These are phyloP conservation scores for Eurytoma adleriae DNA, from an alignment of 2,888 invertebrate species.

Conservation along the genomic window DNA sequence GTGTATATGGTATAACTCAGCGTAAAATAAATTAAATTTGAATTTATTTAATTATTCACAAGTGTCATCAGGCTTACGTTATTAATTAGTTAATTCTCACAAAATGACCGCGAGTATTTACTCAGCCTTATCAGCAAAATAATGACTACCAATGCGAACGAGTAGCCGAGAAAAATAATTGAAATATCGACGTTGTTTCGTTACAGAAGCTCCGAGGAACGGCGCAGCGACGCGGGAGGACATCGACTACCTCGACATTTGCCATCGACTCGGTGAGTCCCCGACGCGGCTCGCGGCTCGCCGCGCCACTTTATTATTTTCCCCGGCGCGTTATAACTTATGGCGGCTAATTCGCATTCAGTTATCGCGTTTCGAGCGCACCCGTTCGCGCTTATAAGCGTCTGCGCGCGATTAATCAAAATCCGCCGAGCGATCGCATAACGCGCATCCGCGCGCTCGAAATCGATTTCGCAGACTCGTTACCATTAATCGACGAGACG, in stretches of 20 bases:
- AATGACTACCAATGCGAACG: too few relatives aligned
- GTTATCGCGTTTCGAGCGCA: slow-evolving; percentile 14
- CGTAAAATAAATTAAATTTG: not conserved
- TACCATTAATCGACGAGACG: not conserved
- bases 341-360: slow-evolving; percentile 11
- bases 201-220: slow-evolving; percentile 66
- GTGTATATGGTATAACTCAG: too few relatives aligned
- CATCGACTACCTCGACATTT: slow-evolving; percentile 60
- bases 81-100: too few relatives aligned
- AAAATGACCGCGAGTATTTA: too few relatives aligned
- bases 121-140: too few relatives aligned
- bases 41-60: not conserved
- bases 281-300: not conserved
- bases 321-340: slow-evolving; percentile 4
- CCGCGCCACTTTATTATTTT: slow-evolving; percentile 20
- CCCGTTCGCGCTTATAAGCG: not conserved
- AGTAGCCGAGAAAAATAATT: not conserved
- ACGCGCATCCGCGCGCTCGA: not conserved
- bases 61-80: too few relatives aligned
- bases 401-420: slow-evolving; percentile 36
- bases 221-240: slow-evolving; percentile 61
- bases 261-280: slow-evolving; percentile 68
- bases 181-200: not conserved
- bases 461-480: not conserved
- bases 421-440: not conserved